Evolutionary conservation across 2,797 vertebrate genomes (phyloP), one percentile per base, ranked within the genome.

Genomic region (Poecile montanus): DNA sequence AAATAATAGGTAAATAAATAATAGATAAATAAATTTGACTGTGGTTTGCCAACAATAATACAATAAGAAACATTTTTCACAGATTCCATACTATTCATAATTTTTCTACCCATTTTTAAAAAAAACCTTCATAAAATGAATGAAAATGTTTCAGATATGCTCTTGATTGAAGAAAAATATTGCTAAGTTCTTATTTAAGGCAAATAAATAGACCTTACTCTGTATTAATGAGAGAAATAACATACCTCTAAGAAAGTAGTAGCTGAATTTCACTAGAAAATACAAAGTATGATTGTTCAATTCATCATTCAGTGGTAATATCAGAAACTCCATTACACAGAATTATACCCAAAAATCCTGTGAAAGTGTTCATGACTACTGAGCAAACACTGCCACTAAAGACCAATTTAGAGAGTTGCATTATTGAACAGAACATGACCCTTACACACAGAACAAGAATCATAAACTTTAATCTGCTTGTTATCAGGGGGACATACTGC

Each of bases 181-280:
- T 27, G 4, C 61, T 67, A 26, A 11, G 4, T 71, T 85, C 78
- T 91, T 63, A 60, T 53, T 74, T 90, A 80, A 73, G 42, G 22
- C 23, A 83, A 71, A 56, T 34, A 1, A 47, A 23, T 50, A 44
- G 16, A 12, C 34, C 32, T 58, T 87, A 17, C 12, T 70, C 58
- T 66, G 20, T 75, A 66, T 76, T n/a, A 57, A 57, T 45, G 47
- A 87, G 36, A 84, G 19, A 44, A 91, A 73, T 76, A 85, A 73
- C 63, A 66, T 16, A 84, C 9, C 23, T 48, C 51, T 91, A 62
- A 93, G 73, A 65, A 90, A 65, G 38, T 47, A 63, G 70, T 70
- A 89, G 65, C 42, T 60, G 8, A 21, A 51, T 89, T 89, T 92
- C 77, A 92, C 73, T 70, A 79, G 75, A 38, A 91, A 93, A 75